Evolutionary conservation across 2,888 invertebrate species (phyloP).

Genomic region (Seladonia tumulorum): DNA sequence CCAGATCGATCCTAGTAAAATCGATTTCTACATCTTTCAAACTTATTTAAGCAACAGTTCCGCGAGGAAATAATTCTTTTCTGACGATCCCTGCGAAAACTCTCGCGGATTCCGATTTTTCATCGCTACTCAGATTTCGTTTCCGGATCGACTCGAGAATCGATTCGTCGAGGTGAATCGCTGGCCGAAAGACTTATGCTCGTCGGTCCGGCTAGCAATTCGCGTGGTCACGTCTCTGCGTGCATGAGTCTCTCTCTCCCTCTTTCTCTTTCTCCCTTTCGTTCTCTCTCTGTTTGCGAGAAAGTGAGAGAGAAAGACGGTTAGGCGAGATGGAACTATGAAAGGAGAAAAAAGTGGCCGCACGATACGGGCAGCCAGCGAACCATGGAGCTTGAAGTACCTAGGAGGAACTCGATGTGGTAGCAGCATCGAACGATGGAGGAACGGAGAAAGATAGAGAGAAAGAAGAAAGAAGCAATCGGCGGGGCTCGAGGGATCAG

Average conservation of each 20-base stretch:
- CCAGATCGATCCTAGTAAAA: too few species aligned
- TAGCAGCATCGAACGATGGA: constrained; percentile 48
- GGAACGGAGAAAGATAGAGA: background rate
- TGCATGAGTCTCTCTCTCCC: background rate
- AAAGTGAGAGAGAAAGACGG: background rate
- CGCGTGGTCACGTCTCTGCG: constrained; percentile 7
- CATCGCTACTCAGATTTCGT: background rate
- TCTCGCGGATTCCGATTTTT: background rate
- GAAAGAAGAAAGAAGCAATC: constrained; percentile 30
- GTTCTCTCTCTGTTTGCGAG: background rate
- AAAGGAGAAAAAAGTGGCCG: constrained; percentile 27
- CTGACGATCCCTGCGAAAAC: background rate
- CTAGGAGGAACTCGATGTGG: constrained; percentile 50
- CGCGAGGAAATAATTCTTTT: background rate
- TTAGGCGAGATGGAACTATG: constrained; percentile 21
- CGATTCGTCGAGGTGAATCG: too few species aligned
- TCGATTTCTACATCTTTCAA: too few species aligned
- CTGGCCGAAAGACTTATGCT: constrained; percentile 14
- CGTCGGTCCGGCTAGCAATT: constrained; percentile 15
- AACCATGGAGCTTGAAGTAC: constrained; percentile 59
- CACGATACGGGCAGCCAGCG: constrained; percentile 59
- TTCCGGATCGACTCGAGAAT: background rate
- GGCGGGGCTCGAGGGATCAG: constrained; percentile 16
- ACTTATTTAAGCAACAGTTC: too few species aligned
- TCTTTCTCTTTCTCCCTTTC: background rate